A percentile compares a stretch with the other conserved stretches of the same genome.
Evolutionary conservation across 2,797 vertebrate species (phyloP).

Genomic region (Spinibarbus caldwelli): DNA sequence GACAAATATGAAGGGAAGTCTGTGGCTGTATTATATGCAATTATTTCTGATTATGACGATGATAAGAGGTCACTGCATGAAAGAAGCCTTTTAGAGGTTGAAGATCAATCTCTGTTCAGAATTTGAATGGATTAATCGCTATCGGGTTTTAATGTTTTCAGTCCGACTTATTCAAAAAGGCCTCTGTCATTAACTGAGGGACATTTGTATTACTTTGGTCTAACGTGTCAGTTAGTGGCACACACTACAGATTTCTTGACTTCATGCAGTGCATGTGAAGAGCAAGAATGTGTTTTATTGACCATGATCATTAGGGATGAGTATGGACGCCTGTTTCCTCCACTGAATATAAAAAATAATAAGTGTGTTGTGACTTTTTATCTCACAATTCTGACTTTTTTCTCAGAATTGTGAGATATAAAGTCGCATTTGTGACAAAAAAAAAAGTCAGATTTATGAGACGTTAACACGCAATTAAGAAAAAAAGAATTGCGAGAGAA

Average conservation of each 20-base stretch:
- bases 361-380: no score
- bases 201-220: not conserved
- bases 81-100: not conserved
- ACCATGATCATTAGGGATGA: not conserved
- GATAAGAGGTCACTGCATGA: not conserved
- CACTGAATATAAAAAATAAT: not conserved
- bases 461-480: no score
- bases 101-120: not conserved
- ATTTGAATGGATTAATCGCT: not conserved
- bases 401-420: no score
- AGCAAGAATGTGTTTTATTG: not conserved
- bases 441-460: no score
- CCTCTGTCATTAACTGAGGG: not conserved
- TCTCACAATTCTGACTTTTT: no score
- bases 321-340: no score
- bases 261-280: not conserved
- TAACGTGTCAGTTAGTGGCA: not conserved
- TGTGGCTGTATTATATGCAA: not conserved
- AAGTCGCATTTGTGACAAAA: no score
- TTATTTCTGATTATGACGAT: not conserved
- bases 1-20: not conserved
- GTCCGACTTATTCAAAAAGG: not conserved
- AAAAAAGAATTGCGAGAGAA: no score
- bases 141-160: not conserved
- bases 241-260: not conserved